phyloP scores from a whole-genome alignment of 2,113 vertebrate species.

The Anguilla japonica region DNA sequence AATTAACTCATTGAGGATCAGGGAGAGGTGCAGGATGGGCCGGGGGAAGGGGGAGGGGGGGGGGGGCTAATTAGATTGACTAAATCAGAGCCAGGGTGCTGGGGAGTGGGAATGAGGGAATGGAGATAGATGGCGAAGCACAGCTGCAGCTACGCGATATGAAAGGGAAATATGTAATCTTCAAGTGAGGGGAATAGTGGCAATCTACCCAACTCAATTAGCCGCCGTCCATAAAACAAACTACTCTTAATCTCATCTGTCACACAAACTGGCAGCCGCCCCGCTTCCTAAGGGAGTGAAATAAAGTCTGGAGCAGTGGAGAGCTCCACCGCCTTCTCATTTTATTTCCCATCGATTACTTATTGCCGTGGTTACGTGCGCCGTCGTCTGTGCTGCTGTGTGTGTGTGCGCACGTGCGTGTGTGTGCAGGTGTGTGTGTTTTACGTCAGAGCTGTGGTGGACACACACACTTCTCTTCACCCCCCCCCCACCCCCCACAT shows the following conservation, averaged over 20 bases:
- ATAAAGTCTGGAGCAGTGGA: background rate
- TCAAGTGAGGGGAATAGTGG: slow-evolving; percentile 46
- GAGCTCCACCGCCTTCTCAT: background rate
- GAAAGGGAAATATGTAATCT: slow-evolving; percentile 67
- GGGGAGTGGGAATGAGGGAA: slow-evolving; percentile 39
- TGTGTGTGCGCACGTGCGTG: background rate
- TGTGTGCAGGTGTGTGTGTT: background rate
- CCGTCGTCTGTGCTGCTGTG: background rate
- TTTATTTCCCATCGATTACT: slow-evolving; percentile 3
- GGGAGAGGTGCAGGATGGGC: slow-evolving; percentile 13
- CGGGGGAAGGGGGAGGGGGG: slow-evolving; percentile 8
- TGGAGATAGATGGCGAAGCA: slow-evolving; percentile 54
- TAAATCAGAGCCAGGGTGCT: slow-evolving; percentile 44
- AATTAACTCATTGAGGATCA: slow-evolving; percentile 73
- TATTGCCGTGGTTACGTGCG: background rate
- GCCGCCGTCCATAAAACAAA: slow-evolving; percentile 66
- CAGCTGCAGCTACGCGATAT: slow-evolving; percentile 59
- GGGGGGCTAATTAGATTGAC: slow-evolving; percentile 60
- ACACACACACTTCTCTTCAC: background rate
- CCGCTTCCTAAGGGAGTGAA: slow-evolving; percentile 38
- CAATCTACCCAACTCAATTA: slow-evolving; percentile 70
- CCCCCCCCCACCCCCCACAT: background rate
- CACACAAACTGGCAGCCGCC: slow-evolving; percentile 51
- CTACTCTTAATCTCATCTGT: slow-evolving; percentile 63
- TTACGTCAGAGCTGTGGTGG: background rate